Conservation (phyloP, 1,140 invertebrate genomes). For the Calliphora vicina region DNA sequence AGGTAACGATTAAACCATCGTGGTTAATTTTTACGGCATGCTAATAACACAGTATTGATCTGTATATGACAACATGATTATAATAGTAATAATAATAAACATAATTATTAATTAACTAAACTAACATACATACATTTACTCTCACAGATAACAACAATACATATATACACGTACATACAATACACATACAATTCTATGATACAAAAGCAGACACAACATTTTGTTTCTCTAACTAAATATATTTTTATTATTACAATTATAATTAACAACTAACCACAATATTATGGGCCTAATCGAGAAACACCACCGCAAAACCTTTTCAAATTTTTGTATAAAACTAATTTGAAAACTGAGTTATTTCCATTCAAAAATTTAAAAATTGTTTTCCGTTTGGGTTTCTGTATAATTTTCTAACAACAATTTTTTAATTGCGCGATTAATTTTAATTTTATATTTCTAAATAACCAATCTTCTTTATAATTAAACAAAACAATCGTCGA, state of each 20-base stretch:
- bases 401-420: no score
- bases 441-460: background rate
- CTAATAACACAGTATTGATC: no score
- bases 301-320: no score
- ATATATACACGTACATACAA: background rate
- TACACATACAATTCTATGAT: background rate
- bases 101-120: background rate
- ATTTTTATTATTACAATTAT: background rate
- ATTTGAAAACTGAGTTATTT: no score
- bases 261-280: background rate
- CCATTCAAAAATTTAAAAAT: no score
- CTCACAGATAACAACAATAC: background rate
- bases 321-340: no score
- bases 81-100: background rate
- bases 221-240: background rate
- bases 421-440: no score
- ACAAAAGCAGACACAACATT: background rate
- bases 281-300: no score
- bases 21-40: no score
- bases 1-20: no score
- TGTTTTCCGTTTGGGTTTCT: no score
- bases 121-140: background rate
- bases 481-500: background rate
- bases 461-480: background rate
- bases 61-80: no score